Evolutionary conservation across 2,797 vertebrate genomes (phyloP), one percentile per base, ranked within the genome.

Genomic region (Acomys russatus): DNA sequence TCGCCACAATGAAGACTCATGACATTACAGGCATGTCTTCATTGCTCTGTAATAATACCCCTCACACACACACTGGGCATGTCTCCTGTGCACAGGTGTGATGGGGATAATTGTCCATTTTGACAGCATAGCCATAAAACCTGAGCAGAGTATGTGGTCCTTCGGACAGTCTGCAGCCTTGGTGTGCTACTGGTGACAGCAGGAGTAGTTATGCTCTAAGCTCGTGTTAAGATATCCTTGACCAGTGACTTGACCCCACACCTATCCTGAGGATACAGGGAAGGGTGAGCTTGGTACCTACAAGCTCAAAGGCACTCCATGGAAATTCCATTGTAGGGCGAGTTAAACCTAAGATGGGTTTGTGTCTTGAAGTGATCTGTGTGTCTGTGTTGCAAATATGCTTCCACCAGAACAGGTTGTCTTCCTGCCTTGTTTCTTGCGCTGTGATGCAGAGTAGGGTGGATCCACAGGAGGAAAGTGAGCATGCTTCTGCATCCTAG

Each of bases 291-390:
- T 18, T 12, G 6, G 23, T 14, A 15, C 49, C 44, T 59, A 38
- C 35, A 59, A 15, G 82, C 17, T 9, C 12, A 22, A 71, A 49
- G 54, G 28, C 1, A 2, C 8, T 30, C 8, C 54, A 17, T 23
- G 35, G 54, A 11, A 25, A 51, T 11, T 1, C 15, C 54, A 28
- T 38, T 56, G 0, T 8, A 15, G 6, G 28, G 30, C 4, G 44
- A 56, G n/a, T 30, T 20, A 20, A 2, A 1, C 23, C 51, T 59
- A 12, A 9, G 1, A 1, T 1, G 49, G 12, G 4, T 0, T 8
- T 25, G 6, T 9, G 6, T 59, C 64, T n/a, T 0, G 6, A 38
- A 2, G 33, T 10, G 8, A 44, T 44, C 23, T 9, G 11, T 12
- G 3, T 14, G 2, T 23, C 49, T 70, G 23, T 61, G 66, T 18